Evolutionary conservation across 2,888 invertebrate genomes (phyloP), one percentile per base, ranked within the genome.

Genomic region (Phanerotoma sp.): DNA sequence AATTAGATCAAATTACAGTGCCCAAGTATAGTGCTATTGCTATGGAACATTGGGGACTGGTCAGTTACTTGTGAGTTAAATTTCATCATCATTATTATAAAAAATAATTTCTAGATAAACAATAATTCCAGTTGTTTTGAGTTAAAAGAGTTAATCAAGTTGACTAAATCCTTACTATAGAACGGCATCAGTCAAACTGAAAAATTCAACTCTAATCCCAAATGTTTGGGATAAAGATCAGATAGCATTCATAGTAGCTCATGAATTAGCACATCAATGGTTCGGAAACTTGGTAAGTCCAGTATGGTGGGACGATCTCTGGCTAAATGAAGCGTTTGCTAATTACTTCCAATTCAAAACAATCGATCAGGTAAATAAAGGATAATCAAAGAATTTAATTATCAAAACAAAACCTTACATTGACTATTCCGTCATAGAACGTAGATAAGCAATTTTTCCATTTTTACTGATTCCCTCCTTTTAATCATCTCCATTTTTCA

Each of bases 31-130:
- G 86, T 55, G 89, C 91, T 7, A 89, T 89, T 0, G 93, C 92
- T 1, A 93, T 92, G 91, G 93, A 94, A 74, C 93, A 93, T 72
- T 94, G 93, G 93, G 94, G 93, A 10, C 75, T 93, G 42, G 86
- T 91, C 46, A 89, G 89, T 11, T 91, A 88, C 79, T 82, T 82
- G 85, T 84, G 63, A 64, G 62, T 37, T 18, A 11, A 16, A 18
- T n/a, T n/a, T n/a, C n/a, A n/a, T n/a, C n/a, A n/a, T n/a, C n/a
- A n/a, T n/a, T n/a, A n/a, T n/a, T n/a, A n/a, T n/a, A n/a, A n/a
- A n/a, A n/a, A n/a, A n/a, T n/a, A n/a, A n/a, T n/a, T n/a, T n/a
- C n/a, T n/a, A n/a, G n/a, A n/a, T n/a, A n/a, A n/a, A n/a, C n/a
- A n/a, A n/a, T n/a, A n/a, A n/a, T n/a, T n/a, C n/a, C n/a, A n/a